Percentiles rank a stretch among this genome's conserved stretches.
These are phyloP conservation scores for Cyclura pinguis DNA, from an alignment of 2,797 vertebrate genomes.

Conservation along the genomic window DNA sequence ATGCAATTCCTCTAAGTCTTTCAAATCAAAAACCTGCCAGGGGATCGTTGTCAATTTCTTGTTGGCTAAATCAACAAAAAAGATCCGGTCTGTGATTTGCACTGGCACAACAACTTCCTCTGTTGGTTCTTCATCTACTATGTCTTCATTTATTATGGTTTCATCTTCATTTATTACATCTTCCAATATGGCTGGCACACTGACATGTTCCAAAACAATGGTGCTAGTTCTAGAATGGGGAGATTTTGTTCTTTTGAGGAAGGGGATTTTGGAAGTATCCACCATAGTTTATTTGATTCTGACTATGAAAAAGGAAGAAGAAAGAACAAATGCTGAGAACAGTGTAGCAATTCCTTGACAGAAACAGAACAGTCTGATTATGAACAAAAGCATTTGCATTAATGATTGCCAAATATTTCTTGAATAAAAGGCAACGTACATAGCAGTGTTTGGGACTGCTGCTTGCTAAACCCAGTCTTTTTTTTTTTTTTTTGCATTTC, in stretches of 20 bases:
- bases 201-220: conserved; percentile 7
- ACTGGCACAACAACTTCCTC: not conserved
- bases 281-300: conserved; percentile 25
- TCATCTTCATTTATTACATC: not conserved
- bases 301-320: conserved; percentile 26
- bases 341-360: not conserved
- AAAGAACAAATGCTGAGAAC: not conserved
- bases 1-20: conserved; percentile 78
- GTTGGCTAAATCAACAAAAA: conserved; percentile 74
- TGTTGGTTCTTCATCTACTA: conserved; percentile 9
- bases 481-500: not conserved
- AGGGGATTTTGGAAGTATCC: conserved; percentile 15
- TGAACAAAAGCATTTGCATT: not conserved
- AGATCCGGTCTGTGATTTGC: conserved; percentile 37
- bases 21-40: conserved; percentile 56
- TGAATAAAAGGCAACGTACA: not conserved
- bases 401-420: not conserved
- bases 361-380: not conserved
- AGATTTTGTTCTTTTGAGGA: not conserved
- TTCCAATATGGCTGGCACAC: conserved; percentile 12
- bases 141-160: not conserved
- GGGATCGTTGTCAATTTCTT: conserved; percentile 62
- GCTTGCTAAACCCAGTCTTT: not conserved
- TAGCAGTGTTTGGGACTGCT: not conserved
- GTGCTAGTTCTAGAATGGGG: not conserved